Percentiles rank a stretch among this genome's conserved stretches.
Conservation (phyloP, 1,140 invertebrate species). For the Bradysia coprophila region DNA sequence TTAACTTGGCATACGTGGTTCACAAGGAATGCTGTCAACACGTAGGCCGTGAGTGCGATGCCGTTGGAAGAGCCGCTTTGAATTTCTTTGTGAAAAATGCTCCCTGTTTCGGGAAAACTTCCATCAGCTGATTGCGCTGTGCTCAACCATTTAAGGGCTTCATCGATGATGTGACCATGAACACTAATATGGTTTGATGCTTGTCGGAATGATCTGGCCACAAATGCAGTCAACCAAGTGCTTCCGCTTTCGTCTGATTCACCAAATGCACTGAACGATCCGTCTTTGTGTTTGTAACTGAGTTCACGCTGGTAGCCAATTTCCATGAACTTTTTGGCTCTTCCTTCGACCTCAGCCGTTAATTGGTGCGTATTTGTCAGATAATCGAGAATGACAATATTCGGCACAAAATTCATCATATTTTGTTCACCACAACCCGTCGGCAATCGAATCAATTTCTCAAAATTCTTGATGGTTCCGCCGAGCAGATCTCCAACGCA, state of each 20-base stretch:
- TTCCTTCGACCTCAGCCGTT: slow-evolving; percentile 31
- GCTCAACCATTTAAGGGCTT: slow-evolving; percentile 63
- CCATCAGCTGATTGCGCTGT: slow-evolving; percentile 40
- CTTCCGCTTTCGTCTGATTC: slow-evolving; percentile 52
- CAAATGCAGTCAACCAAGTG: slow-evolving; percentile 92
- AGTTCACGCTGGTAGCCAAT: slow-evolving; percentile 83
- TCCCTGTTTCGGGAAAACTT: slow-evolving; percentile 62
- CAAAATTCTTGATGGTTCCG: slow-evolving; percentile 51
- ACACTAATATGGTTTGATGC: slow-evolving; percentile 63
- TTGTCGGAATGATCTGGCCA: slow-evolving; percentile 70
- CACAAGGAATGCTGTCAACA: slow-evolving; percentile 54
- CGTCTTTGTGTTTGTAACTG: slow-evolving; percentile 73
- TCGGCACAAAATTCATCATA: slow-evolving; percentile 82
- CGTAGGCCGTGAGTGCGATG: slow-evolving; percentile 19
- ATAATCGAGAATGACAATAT: slow-evolving; percentile 73
- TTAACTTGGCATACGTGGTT: slow-evolving; percentile 47
- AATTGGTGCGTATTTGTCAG: slow-evolving; percentile 18
- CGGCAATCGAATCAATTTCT: slow-evolving; percentile 63
- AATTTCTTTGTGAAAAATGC: slow-evolving; percentile 58
- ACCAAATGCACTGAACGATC: slow-evolving; percentile 91
- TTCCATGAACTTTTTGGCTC: slow-evolving; percentile 58
- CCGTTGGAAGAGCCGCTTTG: slow-evolving; percentile 35
- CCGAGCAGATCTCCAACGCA: slow-evolving; percentile 56
- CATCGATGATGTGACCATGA: slow-evolving; percentile 49
- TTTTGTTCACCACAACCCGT: slow-evolving; percentile 91